These are phyloP conservation scores for Phataginus tricuspis DNA, from an alignment of 2,797 vertebrate species.

Conservation along the genomic window DNA sequence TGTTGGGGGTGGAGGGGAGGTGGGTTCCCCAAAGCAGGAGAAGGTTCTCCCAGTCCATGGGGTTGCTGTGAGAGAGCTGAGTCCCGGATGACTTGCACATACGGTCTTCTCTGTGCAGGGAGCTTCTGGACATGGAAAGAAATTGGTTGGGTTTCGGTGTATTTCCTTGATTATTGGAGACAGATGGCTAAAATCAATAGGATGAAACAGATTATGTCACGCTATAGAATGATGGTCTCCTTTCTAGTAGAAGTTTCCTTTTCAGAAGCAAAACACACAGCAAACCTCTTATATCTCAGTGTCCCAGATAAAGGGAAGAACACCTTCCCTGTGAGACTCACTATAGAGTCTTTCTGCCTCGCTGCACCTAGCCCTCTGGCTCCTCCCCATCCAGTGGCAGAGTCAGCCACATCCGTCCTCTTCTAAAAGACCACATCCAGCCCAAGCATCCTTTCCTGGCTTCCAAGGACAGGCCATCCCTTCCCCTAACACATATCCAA, in stretches of 20 bases:
- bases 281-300: neutral
- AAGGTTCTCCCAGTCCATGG: neutral
- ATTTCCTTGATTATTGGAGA: neutral
- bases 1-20: neutral
- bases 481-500: neutral
- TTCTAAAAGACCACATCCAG: neutral
- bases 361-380: neutral
- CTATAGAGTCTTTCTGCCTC: neutral
- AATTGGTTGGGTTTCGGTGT: neutral
- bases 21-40: neutral
- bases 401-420: neutral
- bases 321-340: neutral
- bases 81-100: neutral
- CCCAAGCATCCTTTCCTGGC: neutral
- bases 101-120: neutral
- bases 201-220: neutral
- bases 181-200: neutral
- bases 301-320: neutral
- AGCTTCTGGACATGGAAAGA: slow-evolving; percentile 8
- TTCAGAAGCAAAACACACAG: neutral
- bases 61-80: neutral
- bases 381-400: neutral
- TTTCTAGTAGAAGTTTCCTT: neutral
- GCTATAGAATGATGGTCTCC: neutral
- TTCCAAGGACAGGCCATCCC: neutral